These are phyloP conservation scores for Drosophila mayaguana DNA, from an alignment of 2,888 invertebrate species.

Conservation along the genomic window DNA sequence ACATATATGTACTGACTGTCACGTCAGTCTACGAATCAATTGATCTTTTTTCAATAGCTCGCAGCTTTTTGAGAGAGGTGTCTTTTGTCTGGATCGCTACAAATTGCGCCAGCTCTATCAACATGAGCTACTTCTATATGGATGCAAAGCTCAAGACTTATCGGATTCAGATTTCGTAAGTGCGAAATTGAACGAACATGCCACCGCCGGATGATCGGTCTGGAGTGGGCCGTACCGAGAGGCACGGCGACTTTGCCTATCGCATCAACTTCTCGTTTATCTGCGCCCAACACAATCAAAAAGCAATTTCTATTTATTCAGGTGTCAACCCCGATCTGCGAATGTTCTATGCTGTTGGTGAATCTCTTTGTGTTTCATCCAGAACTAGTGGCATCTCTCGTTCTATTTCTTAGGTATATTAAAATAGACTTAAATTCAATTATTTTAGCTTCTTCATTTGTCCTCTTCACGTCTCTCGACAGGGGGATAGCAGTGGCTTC, in stretches of 20 bases:
- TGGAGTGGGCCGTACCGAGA: conserved; percentile 4
- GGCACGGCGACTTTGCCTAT: not conserved
- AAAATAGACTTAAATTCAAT: not conserved
- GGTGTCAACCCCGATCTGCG: not conserved
- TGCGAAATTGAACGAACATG: conserved; percentile 19
- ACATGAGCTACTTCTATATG: not conserved
- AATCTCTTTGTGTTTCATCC: not conserved
- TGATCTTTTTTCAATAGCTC: not conserved
- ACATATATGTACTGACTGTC: not conserved
- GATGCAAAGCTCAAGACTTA: conserved; percentile 21
- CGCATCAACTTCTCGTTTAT: conserved; percentile 1
- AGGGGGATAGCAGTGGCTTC: too few species aligned
- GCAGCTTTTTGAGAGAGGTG: not conserved
- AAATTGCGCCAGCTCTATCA: not conserved
- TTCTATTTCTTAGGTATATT: not conserved
- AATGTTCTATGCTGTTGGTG: not conserved
- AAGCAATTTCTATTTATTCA: not conserved
- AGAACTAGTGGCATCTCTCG: not conserved
- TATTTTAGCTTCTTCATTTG: not conserved
- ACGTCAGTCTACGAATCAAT: not conserved
- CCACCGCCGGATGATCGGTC: conserved; percentile 12
- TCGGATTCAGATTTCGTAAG: conserved; percentile 23
- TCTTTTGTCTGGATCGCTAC: conserved; percentile 6
- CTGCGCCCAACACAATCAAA: not conserved
- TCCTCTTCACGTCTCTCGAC: too few species aligned